phyloP scores from a whole-genome alignment of 2,888 invertebrate genomes.

The Microctonus aethiopoides region DNA sequence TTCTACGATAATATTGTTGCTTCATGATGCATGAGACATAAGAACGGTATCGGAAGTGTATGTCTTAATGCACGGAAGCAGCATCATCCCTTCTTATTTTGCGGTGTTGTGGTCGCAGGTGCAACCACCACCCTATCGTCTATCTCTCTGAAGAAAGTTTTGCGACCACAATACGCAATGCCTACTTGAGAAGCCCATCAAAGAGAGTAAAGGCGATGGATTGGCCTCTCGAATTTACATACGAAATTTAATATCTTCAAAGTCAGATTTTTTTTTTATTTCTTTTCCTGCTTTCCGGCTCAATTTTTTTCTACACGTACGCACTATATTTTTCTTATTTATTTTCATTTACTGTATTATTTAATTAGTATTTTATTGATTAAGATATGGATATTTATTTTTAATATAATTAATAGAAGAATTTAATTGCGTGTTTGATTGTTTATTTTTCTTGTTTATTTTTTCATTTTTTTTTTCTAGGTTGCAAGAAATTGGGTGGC shows the following conservation, averaged over 20 bases:
- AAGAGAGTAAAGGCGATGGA: constrained; percentile 5
- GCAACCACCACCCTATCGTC: constrained; percentile 23
- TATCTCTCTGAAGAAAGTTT: constrained; percentile 21
- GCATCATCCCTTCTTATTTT: constrained; percentile 42
- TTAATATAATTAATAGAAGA: neutral
- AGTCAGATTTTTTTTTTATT: neutral
- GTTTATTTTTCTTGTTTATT: neutral
- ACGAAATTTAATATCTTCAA: constrained; percentile 22
- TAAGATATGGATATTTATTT: neutral
- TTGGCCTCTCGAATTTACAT: constrained; percentile 13
- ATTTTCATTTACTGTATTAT: too few species aligned
- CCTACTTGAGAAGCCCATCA: constrained; percentile 32
- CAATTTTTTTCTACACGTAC: neutral
- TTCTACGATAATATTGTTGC: neutral
- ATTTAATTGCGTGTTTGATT: neutral
- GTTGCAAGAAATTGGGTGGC: constrained; percentile 75
- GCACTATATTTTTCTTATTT: too few species aligned
- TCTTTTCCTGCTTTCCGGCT: neutral
- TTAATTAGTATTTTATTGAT: too few species aligned
- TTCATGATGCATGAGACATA: constrained; percentile 10
- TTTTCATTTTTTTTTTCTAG: constrained; percentile 56
- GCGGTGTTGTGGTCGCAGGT: constrained; percentile 53
- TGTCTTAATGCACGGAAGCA: constrained; percentile 45
- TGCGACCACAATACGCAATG: neutral
- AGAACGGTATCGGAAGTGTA: constrained; percentile 34